Conservation (phyloP, 2,797 vertebrate species). For the Anguilla pacifica region DNA sequence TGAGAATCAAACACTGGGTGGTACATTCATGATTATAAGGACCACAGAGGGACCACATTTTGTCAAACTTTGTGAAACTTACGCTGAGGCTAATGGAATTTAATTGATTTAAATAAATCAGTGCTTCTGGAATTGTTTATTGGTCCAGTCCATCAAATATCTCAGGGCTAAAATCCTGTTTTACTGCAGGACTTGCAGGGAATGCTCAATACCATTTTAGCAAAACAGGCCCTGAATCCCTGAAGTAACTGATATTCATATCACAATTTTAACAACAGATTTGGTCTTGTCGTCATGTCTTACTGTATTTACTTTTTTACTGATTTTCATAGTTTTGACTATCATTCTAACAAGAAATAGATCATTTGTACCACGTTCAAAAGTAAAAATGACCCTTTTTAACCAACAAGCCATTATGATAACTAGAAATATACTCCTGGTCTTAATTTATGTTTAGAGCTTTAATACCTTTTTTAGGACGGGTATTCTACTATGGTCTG, state of each 20-base stretch:
- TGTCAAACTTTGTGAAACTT: not conserved
- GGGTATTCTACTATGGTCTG: not conserved
- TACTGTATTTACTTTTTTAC: not conserved
- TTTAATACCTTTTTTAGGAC: not conserved
- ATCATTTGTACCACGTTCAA: not conserved
- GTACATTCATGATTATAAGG: not conserved
- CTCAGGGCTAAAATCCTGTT: not conserved
- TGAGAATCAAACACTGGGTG: constrained; percentile 1
- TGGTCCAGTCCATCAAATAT: not conserved
- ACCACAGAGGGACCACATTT: not conserved
- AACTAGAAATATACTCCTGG: not conserved
- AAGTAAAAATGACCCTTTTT: not conserved
- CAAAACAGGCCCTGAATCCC: not conserved
- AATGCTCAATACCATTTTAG: not conserved
- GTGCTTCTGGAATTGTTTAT: not conserved
- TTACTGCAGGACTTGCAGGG: not conserved
- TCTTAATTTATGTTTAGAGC: not conserved
- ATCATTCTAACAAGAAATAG: not conserved
- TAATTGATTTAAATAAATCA: not conserved
- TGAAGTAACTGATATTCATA: not conserved
- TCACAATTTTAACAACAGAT: not conserved
- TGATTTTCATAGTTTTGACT: not conserved
- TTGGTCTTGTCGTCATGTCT: not conserved
- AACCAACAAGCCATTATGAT: not conserved
- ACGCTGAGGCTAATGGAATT: not conserved